phyloP scores from a whole-genome alignment of 2,113 vertebrate genomes.

The Beaufortia kweichowensis region DNA sequence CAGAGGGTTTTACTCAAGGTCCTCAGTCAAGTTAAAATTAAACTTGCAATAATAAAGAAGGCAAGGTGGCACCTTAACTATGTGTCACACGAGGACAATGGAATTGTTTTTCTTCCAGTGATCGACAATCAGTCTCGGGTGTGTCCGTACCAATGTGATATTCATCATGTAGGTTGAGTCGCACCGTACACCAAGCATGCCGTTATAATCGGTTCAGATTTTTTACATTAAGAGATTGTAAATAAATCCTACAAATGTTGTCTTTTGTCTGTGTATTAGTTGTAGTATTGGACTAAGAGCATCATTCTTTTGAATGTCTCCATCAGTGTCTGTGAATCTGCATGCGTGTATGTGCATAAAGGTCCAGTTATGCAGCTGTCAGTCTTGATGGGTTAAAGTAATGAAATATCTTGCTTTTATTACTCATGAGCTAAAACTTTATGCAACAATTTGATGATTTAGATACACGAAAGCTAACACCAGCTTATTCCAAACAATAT shows the following conservation, averaged over 20 bases:
- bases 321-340: neutral
- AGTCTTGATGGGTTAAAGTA: too few species aligned
- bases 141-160: constrained; percentile 42
- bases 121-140: constrained; percentile 68
- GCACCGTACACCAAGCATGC: constrained; percentile 61
- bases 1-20: neutral
- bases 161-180: constrained; percentile 40
- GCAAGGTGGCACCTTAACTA: neutral
- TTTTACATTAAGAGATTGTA: constrained; percentile 71
- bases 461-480: too few species aligned
- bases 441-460: too few species aligned
- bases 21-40: neutral
- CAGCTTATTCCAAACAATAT: too few species aligned
- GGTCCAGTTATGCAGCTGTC: too few species aligned
- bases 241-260: constrained; percentile 69
- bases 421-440: too few species aligned
- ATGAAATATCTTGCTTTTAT: too few species aligned
- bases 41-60: constrained; percentile 22
- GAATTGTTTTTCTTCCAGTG: constrained; percentile 53
- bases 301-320: neutral
- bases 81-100: constrained; percentile 38
- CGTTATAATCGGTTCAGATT: constrained; percentile 69
- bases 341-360: neutral
- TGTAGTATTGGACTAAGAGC: neutral
- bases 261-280: neutral